phyloP scores from a whole-genome alignment of 2,113 vertebrate genomes.

The Corythaixoides concolor region DNA sequence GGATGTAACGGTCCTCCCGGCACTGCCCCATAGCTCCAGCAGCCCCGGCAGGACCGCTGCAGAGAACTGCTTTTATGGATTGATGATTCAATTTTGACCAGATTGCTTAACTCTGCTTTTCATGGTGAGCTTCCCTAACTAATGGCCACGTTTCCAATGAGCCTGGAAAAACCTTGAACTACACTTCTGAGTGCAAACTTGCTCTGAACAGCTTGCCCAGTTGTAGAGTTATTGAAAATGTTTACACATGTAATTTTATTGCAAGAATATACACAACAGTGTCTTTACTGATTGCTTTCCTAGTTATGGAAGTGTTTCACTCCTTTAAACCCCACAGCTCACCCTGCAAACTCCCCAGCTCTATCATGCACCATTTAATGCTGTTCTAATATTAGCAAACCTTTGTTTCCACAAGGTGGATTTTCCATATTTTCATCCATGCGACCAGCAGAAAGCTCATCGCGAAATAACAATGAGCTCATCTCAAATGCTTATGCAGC shows the following conservation, averaged over 20 bases:
- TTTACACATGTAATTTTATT: slow-evolving; percentile 26
- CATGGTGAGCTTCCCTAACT: background rate
- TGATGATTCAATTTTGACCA: background rate
- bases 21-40: background rate
- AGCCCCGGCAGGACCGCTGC: rapidly evolving
- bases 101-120: background rate
- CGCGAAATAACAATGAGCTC: slow-evolving; percentile 68
- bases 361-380: slow-evolving; percentile 23
- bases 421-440: slow-evolving; percentile 44
- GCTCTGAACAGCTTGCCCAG: slow-evolving; percentile 30
- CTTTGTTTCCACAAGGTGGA: slow-evolving; percentile 65
- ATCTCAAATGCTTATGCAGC: slow-evolving; percentile 49
- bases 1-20: background rate
- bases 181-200: background rate
- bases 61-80: background rate
- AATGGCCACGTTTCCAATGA: background rate
- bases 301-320: background rate
- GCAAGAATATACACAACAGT: slow-evolving; percentile 1
- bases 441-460: slow-evolving; percentile 32
- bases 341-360: background rate
- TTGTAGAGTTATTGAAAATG: slow-evolving; percentile 24
- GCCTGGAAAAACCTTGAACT: background rate
- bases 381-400: slow-evolving; percentile 67
- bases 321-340: background rate
- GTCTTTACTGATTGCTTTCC: slow-evolving; percentile 14